Conservation (phyloP, 2,113 vertebrate genomes). For the Ailurus styani region DNA sequence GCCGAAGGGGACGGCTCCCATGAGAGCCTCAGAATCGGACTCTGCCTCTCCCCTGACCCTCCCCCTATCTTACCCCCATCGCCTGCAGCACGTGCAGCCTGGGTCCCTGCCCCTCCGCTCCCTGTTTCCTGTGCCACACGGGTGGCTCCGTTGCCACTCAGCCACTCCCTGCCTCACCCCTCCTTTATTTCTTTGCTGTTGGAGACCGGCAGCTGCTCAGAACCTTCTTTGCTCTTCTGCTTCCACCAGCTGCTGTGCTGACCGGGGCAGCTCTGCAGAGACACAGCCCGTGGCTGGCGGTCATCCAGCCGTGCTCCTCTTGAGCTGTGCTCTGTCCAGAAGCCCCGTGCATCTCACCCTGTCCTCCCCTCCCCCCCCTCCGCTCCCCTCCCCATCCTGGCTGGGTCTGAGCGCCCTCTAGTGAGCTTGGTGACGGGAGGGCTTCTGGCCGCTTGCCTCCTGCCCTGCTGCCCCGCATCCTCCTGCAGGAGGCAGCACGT, state of each 20-base stretch:
- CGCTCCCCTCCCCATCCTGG: neutral
- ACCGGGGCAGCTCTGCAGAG: neutral
- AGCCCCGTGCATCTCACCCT: neutral
- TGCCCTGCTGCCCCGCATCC: neutral
- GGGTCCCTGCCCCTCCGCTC: neutral
- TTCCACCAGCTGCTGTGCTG: neutral
- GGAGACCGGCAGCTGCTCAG: neutral
- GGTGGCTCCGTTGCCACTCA: neutral
- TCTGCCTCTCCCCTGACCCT: neutral
- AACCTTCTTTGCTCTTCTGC: neutral
- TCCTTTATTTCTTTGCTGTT: neutral
- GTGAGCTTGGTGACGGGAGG: neutral
- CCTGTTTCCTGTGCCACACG: neutral
- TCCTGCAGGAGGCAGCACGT: neutral
- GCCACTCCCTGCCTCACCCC: rapidly evolving
- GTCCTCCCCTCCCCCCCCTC: neutral
- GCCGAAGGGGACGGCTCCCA: neutral
- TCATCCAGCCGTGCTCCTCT: neutral
- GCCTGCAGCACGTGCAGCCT: rapidly evolving
- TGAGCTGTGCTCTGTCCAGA: neutral
- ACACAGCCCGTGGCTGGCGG: neutral
- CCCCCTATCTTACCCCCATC: no score
- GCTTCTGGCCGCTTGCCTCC: neutral
- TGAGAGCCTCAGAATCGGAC: neutral
- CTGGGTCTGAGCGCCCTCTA: neutral